Percentiles rank a stretch among this genome's conserved stretches.
Conservation (phyloP, 1,140 invertebrate species). For the Brachionus angularis region DNA sequence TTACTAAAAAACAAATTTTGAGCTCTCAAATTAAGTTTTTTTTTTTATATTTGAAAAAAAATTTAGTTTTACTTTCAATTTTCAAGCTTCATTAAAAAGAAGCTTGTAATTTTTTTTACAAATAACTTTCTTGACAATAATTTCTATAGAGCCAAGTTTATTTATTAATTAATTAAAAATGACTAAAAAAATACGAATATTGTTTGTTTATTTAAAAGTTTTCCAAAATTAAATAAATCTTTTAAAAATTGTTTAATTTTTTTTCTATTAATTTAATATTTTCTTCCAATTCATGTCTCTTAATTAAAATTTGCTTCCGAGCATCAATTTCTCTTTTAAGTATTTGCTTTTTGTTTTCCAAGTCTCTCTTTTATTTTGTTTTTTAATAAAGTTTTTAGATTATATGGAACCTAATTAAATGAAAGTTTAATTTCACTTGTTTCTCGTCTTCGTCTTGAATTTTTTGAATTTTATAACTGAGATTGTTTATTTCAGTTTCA, state of each 20-base stretch:
- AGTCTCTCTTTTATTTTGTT: neutral
- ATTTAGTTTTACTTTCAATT: too few species aligned
- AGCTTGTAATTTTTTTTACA: too few species aligned
- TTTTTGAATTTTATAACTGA: too few species aligned
- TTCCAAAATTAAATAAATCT: neutral
- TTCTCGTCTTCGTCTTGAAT: too few species aligned
- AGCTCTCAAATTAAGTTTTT: neutral
- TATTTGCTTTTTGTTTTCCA: neutral
- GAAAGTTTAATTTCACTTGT: neutral
- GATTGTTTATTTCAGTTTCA: neutral
- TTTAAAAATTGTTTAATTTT: neutral
- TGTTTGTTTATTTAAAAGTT: too few species aligned
- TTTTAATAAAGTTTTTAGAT: neutral
- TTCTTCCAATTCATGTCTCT: neutral
- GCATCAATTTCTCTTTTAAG: neutral
- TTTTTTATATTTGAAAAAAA: neutral
- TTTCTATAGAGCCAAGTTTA: too few species aligned
- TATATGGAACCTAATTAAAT: neutral
- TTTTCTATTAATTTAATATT: slow-evolving; percentile 5
- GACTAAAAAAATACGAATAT: too few species aligned
- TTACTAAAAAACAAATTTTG: neutral
- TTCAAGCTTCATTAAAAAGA: too few species aligned
- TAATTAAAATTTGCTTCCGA: neutral
- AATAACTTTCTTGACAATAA: too few species aligned
- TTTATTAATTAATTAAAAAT: too few species aligned